A percentile compares a stretch with the other conserved stretches of the same genome.
Conservation (phyloP, 2,797 vertebrate species). For the Pristis pectinata region DNA sequence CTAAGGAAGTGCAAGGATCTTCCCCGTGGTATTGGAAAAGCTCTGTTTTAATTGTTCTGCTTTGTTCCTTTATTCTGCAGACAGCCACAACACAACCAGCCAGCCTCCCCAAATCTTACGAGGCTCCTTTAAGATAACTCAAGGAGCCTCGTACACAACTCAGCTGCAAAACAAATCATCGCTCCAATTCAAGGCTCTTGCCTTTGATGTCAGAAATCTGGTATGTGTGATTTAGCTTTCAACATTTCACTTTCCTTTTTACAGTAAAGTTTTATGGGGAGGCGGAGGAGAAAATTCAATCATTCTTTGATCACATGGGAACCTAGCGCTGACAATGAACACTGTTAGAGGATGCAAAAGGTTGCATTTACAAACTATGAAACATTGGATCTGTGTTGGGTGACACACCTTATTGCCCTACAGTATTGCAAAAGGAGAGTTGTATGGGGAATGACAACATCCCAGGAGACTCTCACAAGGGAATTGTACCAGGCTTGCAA, state of each 20-base stretch:
- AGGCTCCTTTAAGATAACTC: constrained; percentile 56
- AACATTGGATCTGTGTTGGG: no score
- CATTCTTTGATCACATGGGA: not conserved
- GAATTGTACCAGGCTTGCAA: no score
- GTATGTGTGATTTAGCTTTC: constrained; percentile 47
- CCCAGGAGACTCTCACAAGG: no score
- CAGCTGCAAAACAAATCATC: constrained; percentile 55
- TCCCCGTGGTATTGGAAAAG: no score
- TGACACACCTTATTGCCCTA: no score
- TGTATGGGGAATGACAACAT: no score
- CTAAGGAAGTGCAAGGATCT: not conserved
- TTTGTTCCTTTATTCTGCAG: not conserved
- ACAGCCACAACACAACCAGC: not conserved
- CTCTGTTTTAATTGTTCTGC: not conserved
- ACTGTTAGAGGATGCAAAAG: not conserved
- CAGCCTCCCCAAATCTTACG: constrained; percentile 38
- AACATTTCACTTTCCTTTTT: not conserved
- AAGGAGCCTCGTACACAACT: constrained; percentile 53
- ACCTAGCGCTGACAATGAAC: not conserved
- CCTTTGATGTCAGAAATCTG: constrained; percentile 62
- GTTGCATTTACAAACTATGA: no score
- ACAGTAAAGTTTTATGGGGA: not conserved
- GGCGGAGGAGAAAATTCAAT: not conserved
- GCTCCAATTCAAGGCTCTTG: constrained; percentile 60
- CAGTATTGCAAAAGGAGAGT: no score